These are phyloP conservation scores for Drosophila grimshawi DNA, from an alignment of 1,140 invertebrate genomes.

Conservation along the genomic window DNA sequence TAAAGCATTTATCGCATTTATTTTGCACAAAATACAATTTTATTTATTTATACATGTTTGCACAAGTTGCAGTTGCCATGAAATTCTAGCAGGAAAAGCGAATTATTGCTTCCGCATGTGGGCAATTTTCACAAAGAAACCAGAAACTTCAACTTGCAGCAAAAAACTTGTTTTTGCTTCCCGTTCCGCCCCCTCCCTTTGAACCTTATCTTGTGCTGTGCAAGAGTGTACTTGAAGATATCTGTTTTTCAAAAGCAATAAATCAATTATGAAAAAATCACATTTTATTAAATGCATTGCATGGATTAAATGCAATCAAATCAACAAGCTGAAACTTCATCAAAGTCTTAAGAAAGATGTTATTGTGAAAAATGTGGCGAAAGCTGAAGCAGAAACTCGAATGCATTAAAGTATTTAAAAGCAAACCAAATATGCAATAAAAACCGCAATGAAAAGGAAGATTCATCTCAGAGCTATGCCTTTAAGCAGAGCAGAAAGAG, in stretches of 20 bases:
- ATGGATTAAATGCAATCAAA: conserved; percentile 3
- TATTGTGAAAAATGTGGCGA: neutral
- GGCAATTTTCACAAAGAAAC: conserved; percentile 35
- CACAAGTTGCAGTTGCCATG: conserved; percentile 38
- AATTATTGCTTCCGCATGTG: conserved; percentile 73
- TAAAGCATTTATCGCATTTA: conserved; percentile 55
- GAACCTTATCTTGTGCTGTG: conserved; percentile 2
- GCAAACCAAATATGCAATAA: no score
- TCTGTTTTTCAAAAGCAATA: conserved; percentile 26
- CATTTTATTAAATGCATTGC: neutral
- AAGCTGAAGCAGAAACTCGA: neutral
- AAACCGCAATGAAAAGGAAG: no score
- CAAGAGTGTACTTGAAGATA: conserved; percentile 44
- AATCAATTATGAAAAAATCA: conserved; percentile 37
- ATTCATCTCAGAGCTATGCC: no score
- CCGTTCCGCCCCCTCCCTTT: conserved; percentile 4
- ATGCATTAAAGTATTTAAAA: no score
- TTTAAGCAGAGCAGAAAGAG: neutral
- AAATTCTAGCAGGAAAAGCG: conserved; percentile 63
- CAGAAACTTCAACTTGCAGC: neutral
- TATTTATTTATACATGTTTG: conserved; percentile 55
- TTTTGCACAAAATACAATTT: conserved; percentile 41
- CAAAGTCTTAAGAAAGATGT: neutral
- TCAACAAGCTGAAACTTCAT: neutral
- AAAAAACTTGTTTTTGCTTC: neutral